Base-by-base conservation (phyloP, 30 jellyfish, hydroid and myxozoan genomes). In the Rhopilema esculentum region DNA sequence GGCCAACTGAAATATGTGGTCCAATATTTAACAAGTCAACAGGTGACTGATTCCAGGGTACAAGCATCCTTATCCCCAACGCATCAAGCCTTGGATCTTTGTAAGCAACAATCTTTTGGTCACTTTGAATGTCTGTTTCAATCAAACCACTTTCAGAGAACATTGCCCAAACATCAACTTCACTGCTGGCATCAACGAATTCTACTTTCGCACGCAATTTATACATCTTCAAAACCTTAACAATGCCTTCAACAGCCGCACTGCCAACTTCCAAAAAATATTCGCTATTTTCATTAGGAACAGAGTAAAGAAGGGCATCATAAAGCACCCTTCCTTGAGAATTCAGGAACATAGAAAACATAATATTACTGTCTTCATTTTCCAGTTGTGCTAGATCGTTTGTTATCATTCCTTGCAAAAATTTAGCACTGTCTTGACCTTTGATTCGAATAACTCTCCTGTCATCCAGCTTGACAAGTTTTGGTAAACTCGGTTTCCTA, bases 361-460 rank as follows among this genome's bases (percentile, higher is more conserved):
- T 20, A 27, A 80, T 21, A 16, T 72, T 67, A 18, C 62, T 28
- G 15, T 40, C 69, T 15, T 74, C 66, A 25, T 70, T 68, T 4
- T 23, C 72, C 30, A 96, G 30, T 21, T 71, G 25, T 25, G 27
- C 61, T 65, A 96, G 69, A 49, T 96, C 98, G 71, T 91, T 91
- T 19, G 99, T 91, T 16, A 92, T 76, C n/a, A 96, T n/a, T 27
- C 98, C 98, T 80, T 96, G 99, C 61, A 96, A 66, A 30, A 92
- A 85, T 64, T 96, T 92, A 8, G 74, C 61, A 19, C 92, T 7
- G 70, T 96, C 99, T 49, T 63, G 67, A 48, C 99, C 99, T 32
- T 28, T 76, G 62, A 96, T 87, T 62, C 91, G 49, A 4, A 88
- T 6, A 49, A 96, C 77, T 17, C 32, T 63, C 40, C 96, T 82